Evolutionary conservation across 1,140 invertebrate species (phyloP).

Genomic region (Pogonognathellus flavescens): DNA sequence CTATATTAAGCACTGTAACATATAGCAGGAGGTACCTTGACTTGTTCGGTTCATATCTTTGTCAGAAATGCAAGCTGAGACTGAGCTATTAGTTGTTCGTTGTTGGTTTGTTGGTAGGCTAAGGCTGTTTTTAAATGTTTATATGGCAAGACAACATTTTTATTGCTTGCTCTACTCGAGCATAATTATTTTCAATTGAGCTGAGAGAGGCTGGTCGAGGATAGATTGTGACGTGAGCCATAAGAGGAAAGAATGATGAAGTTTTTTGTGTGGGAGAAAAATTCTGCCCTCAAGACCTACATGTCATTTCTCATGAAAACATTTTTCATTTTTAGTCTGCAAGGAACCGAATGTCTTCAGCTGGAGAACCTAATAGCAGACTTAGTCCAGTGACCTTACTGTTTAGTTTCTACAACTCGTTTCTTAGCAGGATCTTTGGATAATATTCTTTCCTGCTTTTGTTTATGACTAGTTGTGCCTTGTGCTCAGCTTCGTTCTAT

Average conservation of each 20-base stretch:
- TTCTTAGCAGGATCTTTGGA: background rate
- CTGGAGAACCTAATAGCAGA: background rate
- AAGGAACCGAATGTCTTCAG: slow-evolving; percentile 37
- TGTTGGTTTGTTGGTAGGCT: background rate
- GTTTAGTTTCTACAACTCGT: background rate
- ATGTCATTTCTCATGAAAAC: slow-evolving; percentile 55
- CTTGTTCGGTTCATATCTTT: background rate
- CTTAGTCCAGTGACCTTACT: slow-evolving; percentile 32
- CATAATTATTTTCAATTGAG: slow-evolving; percentile 57
- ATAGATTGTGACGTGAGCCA: slow-evolving; percentile 51
- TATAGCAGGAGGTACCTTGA: no score
- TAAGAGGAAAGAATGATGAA: slow-evolving; percentile 51
- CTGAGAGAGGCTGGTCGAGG: slow-evolving; percentile 32
- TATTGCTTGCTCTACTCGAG: slow-evolving; percentile 51
- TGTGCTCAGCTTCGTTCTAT: background rate
- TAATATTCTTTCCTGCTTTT: background rate
- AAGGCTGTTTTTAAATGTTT: slow-evolving; percentile 16
- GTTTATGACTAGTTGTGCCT: background rate
- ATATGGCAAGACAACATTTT: slow-evolving; percentile 52
- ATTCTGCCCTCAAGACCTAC: slow-evolving; percentile 55
- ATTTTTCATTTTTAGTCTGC: slow-evolving; percentile 55
- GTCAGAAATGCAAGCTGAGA: slow-evolving; percentile 6
- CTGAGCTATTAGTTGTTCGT: slow-evolving; percentile 31
- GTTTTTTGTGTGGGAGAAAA: slow-evolving; percentile 31
- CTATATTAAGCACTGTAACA: no score